Base-by-base conservation (phyloP, 2,888 invertebrate genomes). In the Auanema freiburgensis region DNA sequence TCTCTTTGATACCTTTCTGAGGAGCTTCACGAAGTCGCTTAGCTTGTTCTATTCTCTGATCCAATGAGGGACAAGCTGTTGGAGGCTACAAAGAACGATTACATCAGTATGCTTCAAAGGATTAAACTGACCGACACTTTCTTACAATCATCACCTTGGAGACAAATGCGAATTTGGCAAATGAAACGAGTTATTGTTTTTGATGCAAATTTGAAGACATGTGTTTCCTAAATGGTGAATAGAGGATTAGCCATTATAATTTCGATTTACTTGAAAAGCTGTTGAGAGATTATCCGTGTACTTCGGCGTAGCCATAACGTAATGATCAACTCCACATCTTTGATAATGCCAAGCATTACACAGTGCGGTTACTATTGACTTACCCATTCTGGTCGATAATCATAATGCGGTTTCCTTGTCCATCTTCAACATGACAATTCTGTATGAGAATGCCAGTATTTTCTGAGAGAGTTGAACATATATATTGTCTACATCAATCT, bases 341-440 rank as follows among this genome's bases (percentile, higher is more conserved):
- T n/a, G n/a, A n/a, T n/a, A n/a, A n/a, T n/a, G n/a, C n/a, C n/a
- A n/a, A n/a, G n/a, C n/a, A n/a, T n/a, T n/a, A n/a, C n/a, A n/a
- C n/a, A n/a, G n/a, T n/a, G n/a, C 44, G 16, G 6, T 24, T 41
- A n/a, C 18, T 51, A n/a, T 12, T 12, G 23, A 11, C 58, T 40
- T 58, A 79, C 76, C 81, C 83, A 54, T 83, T 78, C 50, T 83
- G 80, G 61, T 83, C 83, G 65, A 83, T 76, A n/a, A 83, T 83
- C 33, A 83, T 65, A 16, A 83, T 83, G 46, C 78, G 74, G 57
- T 83, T 80, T 11, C 83, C 83, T 56, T 81, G 78, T 3, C 76
- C 77, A 54, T 78, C 83, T 50, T 83, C 83, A 18, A 83, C 83
- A 61, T 83, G 80, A 63, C 83, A 83, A 60, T 83, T 83, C 59